Evolutionary conservation across 2,888 invertebrate species (phyloP), one percentile per base, ranked within the genome.

Genomic region (Mayetiola destructor): DNA sequence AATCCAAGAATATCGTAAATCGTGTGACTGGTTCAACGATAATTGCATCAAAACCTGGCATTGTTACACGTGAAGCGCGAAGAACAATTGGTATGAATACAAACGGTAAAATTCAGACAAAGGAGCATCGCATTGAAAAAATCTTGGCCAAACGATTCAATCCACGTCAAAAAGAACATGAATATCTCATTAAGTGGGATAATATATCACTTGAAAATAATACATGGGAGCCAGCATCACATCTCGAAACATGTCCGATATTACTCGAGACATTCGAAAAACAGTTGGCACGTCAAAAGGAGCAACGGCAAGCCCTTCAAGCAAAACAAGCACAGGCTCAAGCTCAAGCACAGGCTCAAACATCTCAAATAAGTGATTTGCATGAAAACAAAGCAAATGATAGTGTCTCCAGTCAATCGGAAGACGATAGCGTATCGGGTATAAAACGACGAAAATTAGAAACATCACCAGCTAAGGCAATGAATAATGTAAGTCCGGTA

Each of bases 171-270:
- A 84, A 84, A 68, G 82, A 82, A 64, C 84, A 84, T 62, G 89
- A 89, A 71, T 90, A 88, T 72, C 75, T 88, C 65, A 79, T 90
- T 55, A 90, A 89, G 70, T 90, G 89, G 89, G 87, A 88, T 67
- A 84, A 85, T 54, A 84, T 82, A 64, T 77, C 82, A 23, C 82
- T 84, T 81, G 84, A 86, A 60, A 81, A 85, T 63, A 88, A 88
- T 67, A 88, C 88, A 5, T 90, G 89, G 89, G 89, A 90, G 68
- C 85, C 88, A 0, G 78, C 82, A 27, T 79, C 82, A 57, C 83
- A 86, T 67, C 78, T 89, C 66, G 80, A 82, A 59, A 81, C 83
- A 1, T 89, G 88, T 65, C 84, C 85, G 66, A 80, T 81, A 64
- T 73, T 88, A 58, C 70, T 89, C 56, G 87, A 88, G 60, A 85